These are phyloP conservation scores for Formica exsecta DNA, from an alignment of 1,140 invertebrate species.

Conservation along the genomic window DNA sequence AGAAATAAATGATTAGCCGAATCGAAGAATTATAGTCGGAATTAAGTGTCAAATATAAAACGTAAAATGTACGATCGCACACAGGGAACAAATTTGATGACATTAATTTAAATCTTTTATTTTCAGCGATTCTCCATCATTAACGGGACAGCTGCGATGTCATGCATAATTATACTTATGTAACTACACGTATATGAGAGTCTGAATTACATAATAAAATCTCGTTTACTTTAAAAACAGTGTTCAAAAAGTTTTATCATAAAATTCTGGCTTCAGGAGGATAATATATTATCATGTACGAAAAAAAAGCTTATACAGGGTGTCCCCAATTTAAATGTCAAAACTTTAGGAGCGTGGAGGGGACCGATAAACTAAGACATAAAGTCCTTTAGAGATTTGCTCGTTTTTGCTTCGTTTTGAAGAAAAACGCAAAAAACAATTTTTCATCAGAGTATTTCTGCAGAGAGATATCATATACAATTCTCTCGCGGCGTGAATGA, in stretches of 20 bases:
- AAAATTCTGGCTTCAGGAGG: neutral
- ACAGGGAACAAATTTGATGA: neutral
- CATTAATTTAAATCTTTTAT: neutral
- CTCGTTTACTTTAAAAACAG: neutral
- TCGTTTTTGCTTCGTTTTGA: too few species aligned
- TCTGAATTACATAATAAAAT: constrained; percentile 20
- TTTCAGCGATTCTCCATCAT: neutral
- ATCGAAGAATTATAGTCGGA: neutral
- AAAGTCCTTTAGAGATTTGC: too few species aligned
- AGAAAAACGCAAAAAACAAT: too few species aligned
- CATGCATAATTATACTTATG: neutral
- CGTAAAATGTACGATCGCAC: neutral
- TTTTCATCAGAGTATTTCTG: neutral
- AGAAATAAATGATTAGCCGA: neutral
- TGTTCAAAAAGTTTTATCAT: neutral
- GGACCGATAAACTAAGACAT: too few species aligned
- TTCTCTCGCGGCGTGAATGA: constrained; percentile 9
- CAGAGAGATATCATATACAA: neutral
- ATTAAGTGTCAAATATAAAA: neutral
- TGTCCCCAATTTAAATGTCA: neutral
- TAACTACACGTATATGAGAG: constrained; percentile 1
- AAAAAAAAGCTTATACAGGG: too few species aligned
- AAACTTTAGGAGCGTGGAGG: too few species aligned
- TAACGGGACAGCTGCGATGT: neutral
- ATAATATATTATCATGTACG: neutral